phyloP scores from a whole-genome alignment of 2,113 vertebrate species.

The Nannospalax galili region DNA sequence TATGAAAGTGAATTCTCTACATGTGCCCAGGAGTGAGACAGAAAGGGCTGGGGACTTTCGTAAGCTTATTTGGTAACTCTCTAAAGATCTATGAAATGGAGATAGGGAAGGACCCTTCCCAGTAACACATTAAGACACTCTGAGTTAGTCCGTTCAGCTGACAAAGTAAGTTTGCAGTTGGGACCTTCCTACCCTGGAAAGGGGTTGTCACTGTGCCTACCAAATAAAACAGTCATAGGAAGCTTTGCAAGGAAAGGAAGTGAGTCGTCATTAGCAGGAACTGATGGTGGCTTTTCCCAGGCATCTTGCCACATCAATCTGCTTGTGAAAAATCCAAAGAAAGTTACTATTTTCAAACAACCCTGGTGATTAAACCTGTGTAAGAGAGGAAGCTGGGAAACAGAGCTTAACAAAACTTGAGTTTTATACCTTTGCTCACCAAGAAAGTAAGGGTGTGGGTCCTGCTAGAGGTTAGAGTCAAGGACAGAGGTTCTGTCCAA shows the following conservation, averaged over 20 bases:
- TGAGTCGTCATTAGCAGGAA: constrained; percentile 66
- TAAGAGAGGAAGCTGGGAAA: constrained; percentile 42
- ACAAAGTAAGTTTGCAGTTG: constrained; percentile 45
- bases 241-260: constrained; percentile 68
- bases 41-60: neutral
- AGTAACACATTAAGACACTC: constrained; percentile 56
- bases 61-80: neutral
- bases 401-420: constrained; percentile 31
- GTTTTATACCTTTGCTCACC: constrained; percentile 54
- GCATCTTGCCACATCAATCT: constrained; percentile 64
- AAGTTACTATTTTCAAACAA: constrained; percentile 54
- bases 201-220: constrained; percentile 32
- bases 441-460: constrained; percentile 51
- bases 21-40: neutral
- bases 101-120: neutral
- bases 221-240: constrained; percentile 63
- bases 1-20: constrained; percentile 48
- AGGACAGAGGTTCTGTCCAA: neutral
- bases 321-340: constrained; percentile 66
- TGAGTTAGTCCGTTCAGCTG: constrained; percentile 41
- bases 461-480: neutral
- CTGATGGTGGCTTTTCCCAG: constrained; percentile 58
- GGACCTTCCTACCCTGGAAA: constrained; percentile 46
- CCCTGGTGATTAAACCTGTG: constrained; percentile 54
- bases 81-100: neutral